These are phyloP conservation scores for Tanaodytes sp. DNA, from an alignment of 2,888 invertebrate species.

Conservation along the genomic window DNA sequence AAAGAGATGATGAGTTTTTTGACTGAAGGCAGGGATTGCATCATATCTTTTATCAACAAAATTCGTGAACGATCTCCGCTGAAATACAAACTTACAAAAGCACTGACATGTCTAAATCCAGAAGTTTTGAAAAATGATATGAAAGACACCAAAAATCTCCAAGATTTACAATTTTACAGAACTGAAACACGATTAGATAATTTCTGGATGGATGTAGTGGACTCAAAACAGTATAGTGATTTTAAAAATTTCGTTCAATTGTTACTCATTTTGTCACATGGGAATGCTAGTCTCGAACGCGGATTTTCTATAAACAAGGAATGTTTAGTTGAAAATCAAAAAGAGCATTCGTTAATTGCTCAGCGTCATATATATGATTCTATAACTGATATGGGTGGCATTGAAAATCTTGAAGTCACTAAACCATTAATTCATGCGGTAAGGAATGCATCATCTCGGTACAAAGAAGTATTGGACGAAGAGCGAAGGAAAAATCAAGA, in stretches of 20 bases:
- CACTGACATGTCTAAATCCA: slow-evolving; percentile 17
- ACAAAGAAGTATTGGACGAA: background rate
- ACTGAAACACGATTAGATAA: slow-evolving; percentile 4
- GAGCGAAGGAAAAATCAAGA: slow-evolving; percentile 2
- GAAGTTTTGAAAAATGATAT: slow-evolving; percentile 2
- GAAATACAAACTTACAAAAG: slow-evolving; percentile 23
- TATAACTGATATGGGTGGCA: background rate
- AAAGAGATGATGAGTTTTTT: slow-evolving; percentile 14
- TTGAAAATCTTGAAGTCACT: slow-evolving; percentile 3
- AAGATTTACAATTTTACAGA: slow-evolving; percentile 1
- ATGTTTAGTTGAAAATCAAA: slow-evolving; percentile 16
- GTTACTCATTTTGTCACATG: slow-evolving; percentile 16
- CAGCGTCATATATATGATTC: slow-evolving; percentile 12
- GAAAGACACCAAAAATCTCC: slow-evolving; percentile 11
- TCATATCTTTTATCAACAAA: slow-evolving; percentile 9
- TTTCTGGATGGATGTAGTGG: slow-evolving; percentile 9
- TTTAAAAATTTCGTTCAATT: slow-evolving; percentile 9
- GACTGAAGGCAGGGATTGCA: slow-evolving; percentile 2
- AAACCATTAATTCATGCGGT: slow-evolving; percentile 8
- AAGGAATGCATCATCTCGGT: slow-evolving; percentile 2
- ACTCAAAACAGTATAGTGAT: background rate
- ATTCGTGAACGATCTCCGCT: slow-evolving; percentile 22
- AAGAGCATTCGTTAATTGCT: slow-evolving; percentile 11
- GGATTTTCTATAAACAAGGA: slow-evolving; percentile 17
- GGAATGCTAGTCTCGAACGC: slow-evolving; percentile 11